Base-by-base conservation (phyloP, 2,797 vertebrate species). In the Spinibarbus caldwelli region DNA sequence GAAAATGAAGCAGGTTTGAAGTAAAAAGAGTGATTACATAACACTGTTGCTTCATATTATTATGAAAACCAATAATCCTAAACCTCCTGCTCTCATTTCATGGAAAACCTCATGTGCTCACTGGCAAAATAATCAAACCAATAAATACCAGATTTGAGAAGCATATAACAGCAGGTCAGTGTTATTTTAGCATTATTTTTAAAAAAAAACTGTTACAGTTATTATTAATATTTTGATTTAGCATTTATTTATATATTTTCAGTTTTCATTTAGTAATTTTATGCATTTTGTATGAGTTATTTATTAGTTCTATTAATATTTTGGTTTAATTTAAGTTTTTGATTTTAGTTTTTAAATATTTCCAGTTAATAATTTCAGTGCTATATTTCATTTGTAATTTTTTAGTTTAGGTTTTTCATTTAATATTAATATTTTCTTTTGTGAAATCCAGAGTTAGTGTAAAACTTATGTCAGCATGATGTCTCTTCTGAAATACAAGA, bases 61-160 rank as follows among this genome's bases (percentile, higher is more conserved):
- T 72, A 57, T 38, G 36, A 59, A 77, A 77, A 57, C n/a, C 75
- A 77, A 41, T 77, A 77, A 77, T 77, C 75, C 75, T 77, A 77
- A 77, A 77, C 12, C 49, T 38, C 49, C 34, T 10, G 73, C 73
- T 54, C 31, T 57, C 34, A 75, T 34, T 75, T 52, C 11, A 34
- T 2, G 29, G 6, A 36, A 75, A 52, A 75, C 10, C 72, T 75
- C 41, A 47, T 68, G 11, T 15, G 45, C 31, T 76, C 26, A 6
- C 34, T 43, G n/a, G 49, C 76, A 78, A 79, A 62, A 64, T 45
- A 79, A 64, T 11, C 57, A 45, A 62, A 45, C 77, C n/a, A 26
- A 54, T 59, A 59, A 59, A 78, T 38, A 57, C 31, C 49, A 57
- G 34, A 57, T 14, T 38, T 57, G 34, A 57, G 49, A 78, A 78